These are phyloP conservation scores for Florisuga fusca DNA, from an alignment of 2,797 vertebrate species.

Conservation along the genomic window DNA sequence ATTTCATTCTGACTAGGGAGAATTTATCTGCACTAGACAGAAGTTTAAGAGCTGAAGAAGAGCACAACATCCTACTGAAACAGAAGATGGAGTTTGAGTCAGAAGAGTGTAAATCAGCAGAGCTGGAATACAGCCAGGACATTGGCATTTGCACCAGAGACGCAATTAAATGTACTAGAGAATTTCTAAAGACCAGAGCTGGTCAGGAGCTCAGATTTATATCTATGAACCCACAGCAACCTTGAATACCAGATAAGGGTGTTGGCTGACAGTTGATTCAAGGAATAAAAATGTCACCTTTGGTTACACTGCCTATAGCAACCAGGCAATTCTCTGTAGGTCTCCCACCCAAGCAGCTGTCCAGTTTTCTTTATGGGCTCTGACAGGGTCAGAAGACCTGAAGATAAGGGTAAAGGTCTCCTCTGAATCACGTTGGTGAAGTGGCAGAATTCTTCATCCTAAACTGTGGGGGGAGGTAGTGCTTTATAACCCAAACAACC, in stretches of 20 bases:
- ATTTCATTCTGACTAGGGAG: neutral
- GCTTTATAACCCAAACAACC: neutral
- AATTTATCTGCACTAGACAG: neutral
- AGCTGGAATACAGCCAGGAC: neutral
- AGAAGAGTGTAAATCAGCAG: neutral
- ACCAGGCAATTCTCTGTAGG: neutral
- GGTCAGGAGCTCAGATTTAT: conserved; percentile 64
- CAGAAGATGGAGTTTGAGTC: neutral
- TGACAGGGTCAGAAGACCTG: neutral
- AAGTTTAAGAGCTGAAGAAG: neutral
- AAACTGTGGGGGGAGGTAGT: neutral
- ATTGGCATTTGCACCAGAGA: conserved; percentile 2
- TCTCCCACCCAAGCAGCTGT: conserved; percentile 28
- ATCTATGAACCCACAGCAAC: conserved; percentile 52
- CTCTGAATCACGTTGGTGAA: neutral
- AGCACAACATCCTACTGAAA: neutral
- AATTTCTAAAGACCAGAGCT: conserved; percentile 49
- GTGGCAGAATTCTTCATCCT: neutral
- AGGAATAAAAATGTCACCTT: conserved; percentile 55
- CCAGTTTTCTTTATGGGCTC: neutral
- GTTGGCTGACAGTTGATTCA: conserved; percentile 51
- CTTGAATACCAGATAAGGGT: conserved; percentile 62
- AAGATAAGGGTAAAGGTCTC: neutral
- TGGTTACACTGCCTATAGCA: conserved; percentile 53
- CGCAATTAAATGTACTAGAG: neutral